Evolutionary conservation across 2,113 vertebrate genomes (phyloP).

Genomic region (Stercorarius parasiticus): DNA sequence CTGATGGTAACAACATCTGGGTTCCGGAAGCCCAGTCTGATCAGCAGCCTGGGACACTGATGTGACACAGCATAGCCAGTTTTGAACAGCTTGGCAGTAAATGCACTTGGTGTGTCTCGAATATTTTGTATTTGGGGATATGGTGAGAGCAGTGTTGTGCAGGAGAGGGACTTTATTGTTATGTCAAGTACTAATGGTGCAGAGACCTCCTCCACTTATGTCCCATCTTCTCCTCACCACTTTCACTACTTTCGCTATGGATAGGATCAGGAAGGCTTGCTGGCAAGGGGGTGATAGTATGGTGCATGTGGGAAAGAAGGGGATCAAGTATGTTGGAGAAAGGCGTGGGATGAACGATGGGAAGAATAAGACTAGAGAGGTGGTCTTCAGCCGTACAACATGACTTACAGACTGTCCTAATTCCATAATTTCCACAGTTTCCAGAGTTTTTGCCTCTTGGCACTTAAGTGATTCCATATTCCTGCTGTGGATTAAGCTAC

Average conservation of each 20-base stretch:
- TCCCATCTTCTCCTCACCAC: background rate
- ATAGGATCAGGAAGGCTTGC: background rate
- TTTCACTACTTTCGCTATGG: background rate
- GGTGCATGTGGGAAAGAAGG: background rate
- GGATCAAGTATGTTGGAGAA: background rate
- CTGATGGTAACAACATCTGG: background rate
- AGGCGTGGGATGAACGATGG: background rate
- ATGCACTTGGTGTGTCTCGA: background rate
- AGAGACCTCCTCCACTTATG: background rate
- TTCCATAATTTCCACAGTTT: background rate
- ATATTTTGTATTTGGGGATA: background rate
- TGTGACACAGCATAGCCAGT: background rate
- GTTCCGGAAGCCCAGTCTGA: background rate
- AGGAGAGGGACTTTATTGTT: background rate
- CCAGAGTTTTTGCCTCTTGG: background rate
- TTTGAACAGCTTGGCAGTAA: background rate
- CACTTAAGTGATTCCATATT: background rate
- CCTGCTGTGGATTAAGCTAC: background rate
- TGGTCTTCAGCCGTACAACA: background rate
- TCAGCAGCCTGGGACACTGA: background rate
- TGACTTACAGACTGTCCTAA: background rate
- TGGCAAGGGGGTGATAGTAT: background rate
- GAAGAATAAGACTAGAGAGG: background rate
- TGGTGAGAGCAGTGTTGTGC: background rate
- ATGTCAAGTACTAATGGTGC: background rate